Base-by-base conservation (phyloP, 2,113 vertebrate genomes). In the Aphelocoma coerulescens region DNA sequence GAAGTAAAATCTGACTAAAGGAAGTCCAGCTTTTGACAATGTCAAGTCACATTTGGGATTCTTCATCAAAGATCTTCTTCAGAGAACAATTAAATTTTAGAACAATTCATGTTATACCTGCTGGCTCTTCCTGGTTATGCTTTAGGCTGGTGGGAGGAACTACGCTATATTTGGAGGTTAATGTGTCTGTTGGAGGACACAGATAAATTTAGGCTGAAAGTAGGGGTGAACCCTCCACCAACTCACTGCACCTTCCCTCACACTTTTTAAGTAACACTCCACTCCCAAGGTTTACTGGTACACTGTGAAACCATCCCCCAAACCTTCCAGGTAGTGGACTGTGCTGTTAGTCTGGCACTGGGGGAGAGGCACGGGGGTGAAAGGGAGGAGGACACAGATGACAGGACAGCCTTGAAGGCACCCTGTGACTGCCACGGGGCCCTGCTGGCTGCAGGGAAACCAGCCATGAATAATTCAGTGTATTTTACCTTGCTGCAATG, bases 241-340 rank as follows among this genome's bases (percentile, higher is more conserved):
- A 1, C 6, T 15, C n/a, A 12, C 17, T 78, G 27, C 3, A 4
- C 13, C 3, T 89, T 58, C 39, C 39, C 37, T 69, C 62, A 28
- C 3, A 11, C 0, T 0, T 37, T 13, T 27, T 11, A 21, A 83
- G 8, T 8, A 35, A 24, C 17, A 6, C 4, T 19, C n/a, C 52
- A 33, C 41, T 23, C 35, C 7, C 19, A 12, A 18, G 15, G 1
- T 52, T 76, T n/a, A 19, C 33, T n/a, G 49, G 0, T 18, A 6
- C 91, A 27, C 13, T 14, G 2, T 9, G 8, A 21, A 92, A 43
- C 24, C 27, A 26, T 52, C 5, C 37, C 49, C 32, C 28, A 73
- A 16, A n/a, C 4, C 9, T 23, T 9, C 15, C 26, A 9, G 1
- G 2, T 5, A 35, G 39, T 5, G 16, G 23, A 19, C 13, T 49